Evolutionary conservation across 2,888 invertebrate species (phyloP).

Genomic region (Chrysopilus asiliformis): DNA sequence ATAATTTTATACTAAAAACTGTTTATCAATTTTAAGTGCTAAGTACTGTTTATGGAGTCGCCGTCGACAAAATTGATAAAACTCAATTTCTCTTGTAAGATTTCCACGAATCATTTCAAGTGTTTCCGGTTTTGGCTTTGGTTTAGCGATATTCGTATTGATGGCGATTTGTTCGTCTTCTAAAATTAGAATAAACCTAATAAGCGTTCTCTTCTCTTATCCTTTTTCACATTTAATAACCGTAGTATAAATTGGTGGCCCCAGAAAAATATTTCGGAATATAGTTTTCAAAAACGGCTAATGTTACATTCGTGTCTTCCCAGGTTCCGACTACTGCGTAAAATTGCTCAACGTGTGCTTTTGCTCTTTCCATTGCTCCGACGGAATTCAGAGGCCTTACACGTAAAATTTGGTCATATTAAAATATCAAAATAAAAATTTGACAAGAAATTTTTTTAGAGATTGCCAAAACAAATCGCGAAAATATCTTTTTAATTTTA

Average conservation of each 20-base stretch:
- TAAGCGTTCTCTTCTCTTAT: constrained; percentile 49
- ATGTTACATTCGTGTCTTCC: constrained; percentile 73
- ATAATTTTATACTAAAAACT: no score
- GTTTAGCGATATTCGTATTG: constrained; percentile 72
- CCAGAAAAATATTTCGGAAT: constrained; percentile 71
- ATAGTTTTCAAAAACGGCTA: constrained; percentile 70
- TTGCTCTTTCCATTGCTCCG: constrained; percentile 72
- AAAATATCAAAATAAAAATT: constrained; percentile 44
- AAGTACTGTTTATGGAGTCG: constrained; percentile 65
- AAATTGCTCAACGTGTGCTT: constrained; percentile 69
- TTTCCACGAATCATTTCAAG: constrained; percentile 69
- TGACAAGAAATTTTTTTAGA: no score
- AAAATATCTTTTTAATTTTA: no score
- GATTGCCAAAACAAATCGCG: no score
- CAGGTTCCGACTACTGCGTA: constrained; percentile 82
- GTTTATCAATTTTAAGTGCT: no score
- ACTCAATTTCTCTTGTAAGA: constrained; percentile 78
- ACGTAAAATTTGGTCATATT: constrained; percentile 60
- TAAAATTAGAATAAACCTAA: no score
- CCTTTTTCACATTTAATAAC: constrained; percentile 48
- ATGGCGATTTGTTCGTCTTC: no score
- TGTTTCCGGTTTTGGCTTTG: constrained; percentile 67
- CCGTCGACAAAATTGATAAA: constrained; percentile 81
- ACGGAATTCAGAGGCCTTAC: constrained; percentile 62
- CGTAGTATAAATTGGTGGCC: constrained; percentile 61